Evolutionary conservation across 2,113 vertebrate genomes (phyloP).

Genomic region (Apeltes quadracus): DNA sequence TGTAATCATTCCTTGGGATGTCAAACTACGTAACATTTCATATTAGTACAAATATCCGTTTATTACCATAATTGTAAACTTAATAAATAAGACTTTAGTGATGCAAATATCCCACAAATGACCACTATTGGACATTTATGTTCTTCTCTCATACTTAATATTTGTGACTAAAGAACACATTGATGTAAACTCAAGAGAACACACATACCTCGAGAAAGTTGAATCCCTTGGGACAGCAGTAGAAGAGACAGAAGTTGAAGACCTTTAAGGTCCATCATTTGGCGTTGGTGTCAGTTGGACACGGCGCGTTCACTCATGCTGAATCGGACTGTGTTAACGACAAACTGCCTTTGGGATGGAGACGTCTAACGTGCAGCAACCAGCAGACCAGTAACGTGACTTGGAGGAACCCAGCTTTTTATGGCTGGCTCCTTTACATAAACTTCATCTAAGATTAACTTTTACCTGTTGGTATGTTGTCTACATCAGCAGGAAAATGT

Average conservation of each 20-base stretch:
- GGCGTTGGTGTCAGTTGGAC: constrained; percentile 1
- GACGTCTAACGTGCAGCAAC: constrained; percentile 12
- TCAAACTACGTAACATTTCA: not conserved
- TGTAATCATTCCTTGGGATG: not conserved
- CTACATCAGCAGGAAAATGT: constrained; percentile 68
- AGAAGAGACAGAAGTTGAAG: constrained; percentile 60
- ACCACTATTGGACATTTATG: not conserved
- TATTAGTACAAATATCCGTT: too few relatives aligned
- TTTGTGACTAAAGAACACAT: not conserved
- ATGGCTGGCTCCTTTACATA: constrained; percentile 66
- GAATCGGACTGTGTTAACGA: constrained; percentile 17
- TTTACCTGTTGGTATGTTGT: constrained; percentile 63
- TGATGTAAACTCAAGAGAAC: not conserved
- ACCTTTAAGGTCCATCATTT: constrained; percentile 59
- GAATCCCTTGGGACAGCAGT: constrained; percentile 55
- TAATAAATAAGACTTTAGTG: not conserved
- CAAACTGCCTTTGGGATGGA: constrained; percentile 15
- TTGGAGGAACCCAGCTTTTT: constrained; percentile 58
- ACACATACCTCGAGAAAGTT: constrained; percentile 65
- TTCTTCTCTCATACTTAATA: not conserved
- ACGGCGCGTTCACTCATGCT: constrained; percentile 22
- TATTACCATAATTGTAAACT: not conserved
- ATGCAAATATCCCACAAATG: not conserved
- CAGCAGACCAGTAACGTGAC: constrained; percentile 44
- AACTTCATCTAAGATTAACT: constrained; percentile 79